These are phyloP conservation scores for Theropithecus gelada DNA, from an alignment of 2,113 vertebrate species.

Conservation along the genomic window DNA sequence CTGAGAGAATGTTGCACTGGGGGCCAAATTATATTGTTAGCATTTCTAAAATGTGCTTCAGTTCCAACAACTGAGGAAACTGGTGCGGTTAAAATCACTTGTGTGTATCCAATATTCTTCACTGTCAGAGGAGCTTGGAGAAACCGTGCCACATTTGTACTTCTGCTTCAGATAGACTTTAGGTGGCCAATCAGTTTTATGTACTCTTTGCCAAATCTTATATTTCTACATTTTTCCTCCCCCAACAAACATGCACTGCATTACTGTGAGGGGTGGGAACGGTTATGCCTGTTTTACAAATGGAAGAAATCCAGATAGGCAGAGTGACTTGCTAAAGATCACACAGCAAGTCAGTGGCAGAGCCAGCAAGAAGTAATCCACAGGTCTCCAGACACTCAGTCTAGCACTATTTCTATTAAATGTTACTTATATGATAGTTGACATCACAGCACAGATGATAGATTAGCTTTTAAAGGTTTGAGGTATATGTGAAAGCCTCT, in stretches of 20 bases:
- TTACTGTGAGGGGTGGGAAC: neutral
- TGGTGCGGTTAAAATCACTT: slow-evolving; percentile 49
- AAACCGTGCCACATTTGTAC: neutral
- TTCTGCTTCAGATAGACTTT: slow-evolving; percentile 43
- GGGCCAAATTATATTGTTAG: slow-evolving; percentile 36
- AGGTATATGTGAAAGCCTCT: slow-evolving; percentile 32
- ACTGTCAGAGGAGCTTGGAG: slow-evolving; percentile 38
- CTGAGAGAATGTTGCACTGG: slow-evolving; percentile 47
- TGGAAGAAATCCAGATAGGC: slow-evolving; percentile 36
- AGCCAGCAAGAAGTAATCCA: neutral
- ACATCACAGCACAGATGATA: slow-evolving; percentile 31
- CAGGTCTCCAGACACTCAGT: neutral
- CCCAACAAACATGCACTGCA: neutral
- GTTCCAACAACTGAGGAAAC: slow-evolving; percentile 44
- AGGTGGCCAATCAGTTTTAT: slow-evolving; percentile 15
- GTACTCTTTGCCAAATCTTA: slow-evolving; percentile 20
- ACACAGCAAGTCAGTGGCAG: slow-evolving; percentile 1
- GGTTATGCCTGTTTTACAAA: slow-evolving; percentile 29
- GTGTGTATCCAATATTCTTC: slow-evolving; percentile 43
- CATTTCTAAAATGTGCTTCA: slow-evolving; percentile 47
- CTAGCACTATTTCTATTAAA: slow-evolving; percentile 35
- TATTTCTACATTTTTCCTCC: neutral
- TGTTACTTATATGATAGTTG: neutral
- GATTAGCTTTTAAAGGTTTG: neutral
- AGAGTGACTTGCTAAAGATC: slow-evolving; percentile 33